Conservation (phyloP, 2,888 invertebrate species). For the Drosophila hamatofila region DNA sequence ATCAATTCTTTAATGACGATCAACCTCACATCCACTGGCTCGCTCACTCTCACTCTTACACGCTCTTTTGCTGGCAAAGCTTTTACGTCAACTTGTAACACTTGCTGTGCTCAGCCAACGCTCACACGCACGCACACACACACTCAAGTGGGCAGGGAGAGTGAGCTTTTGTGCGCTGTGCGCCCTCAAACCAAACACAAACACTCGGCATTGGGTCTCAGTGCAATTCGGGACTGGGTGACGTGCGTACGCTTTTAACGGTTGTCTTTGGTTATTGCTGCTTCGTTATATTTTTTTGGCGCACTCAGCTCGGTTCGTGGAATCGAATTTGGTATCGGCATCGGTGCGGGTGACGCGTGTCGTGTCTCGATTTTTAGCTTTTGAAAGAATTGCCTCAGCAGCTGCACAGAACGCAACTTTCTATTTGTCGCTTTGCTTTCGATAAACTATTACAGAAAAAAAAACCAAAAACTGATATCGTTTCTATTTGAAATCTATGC, state of each 20-base stretch:
- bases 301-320: constrained; percentile 3
- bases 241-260: constrained; percentile 55
- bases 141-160: constrained; percentile 21
- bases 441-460: constrained; percentile 5
- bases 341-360: constrained; percentile 42
- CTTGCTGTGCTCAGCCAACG: constrained; percentile 22
- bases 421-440: constrained; percentile 44
- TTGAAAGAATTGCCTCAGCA: constrained; percentile 55
- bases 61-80: constrained; percentile 26
- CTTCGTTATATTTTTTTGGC: constrained; percentile 11
- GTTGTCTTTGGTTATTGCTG: constrained; percentile 30
- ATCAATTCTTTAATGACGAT: constrained; percentile 27
- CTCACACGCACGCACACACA: constrained; percentile 4
- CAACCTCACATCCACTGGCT: constrained; percentile 19
- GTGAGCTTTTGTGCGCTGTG: constrained; percentile 47
- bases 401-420: constrained; percentile 69
- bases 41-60: constrained; percentile 7
- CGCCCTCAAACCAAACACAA: constrained; percentile 50
- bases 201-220: constrained; percentile 29
- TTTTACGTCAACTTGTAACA: constrained; percentile 31
- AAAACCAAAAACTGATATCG: constrained; percentile 17
- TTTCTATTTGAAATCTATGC: constrained; percentile 32
- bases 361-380: constrained; percentile 41
- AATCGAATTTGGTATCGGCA: constrained; percentile 14
- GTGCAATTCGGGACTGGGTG: constrained; percentile 47